Evolutionary conservation across 2,113 vertebrate genomes (phyloP), one percentile per base, ranked within the genome.

Genomic region (Catharus fuscescens): DNA sequence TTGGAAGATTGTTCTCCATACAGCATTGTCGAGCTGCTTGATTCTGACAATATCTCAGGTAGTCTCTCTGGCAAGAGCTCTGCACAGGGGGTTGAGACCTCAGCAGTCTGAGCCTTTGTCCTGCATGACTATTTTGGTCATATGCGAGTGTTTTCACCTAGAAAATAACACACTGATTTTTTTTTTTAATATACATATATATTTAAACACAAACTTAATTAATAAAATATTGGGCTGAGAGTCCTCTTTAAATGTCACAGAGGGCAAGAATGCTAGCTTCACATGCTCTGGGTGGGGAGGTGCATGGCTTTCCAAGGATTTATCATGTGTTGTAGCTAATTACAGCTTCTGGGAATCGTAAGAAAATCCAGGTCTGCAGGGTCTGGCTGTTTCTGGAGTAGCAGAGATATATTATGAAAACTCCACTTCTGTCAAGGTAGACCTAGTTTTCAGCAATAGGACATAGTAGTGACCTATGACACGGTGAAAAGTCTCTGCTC

Each of bases 1-100:
- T 98, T 99, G 81, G 99, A 99, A 96, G 99, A 99, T 95, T 99
- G 99, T 80, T 99, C 99, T 16, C 99, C 99, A 0, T 99, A 99
- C 64, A 99, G 99, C 94, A 98, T 99, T 31, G 99, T 99, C 1
- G 99, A 99, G 97, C 97, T 99, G 64, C 98, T 99, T 32, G 99
- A 99, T 95, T 99, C 99, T 9, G 99, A 99, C 93, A 99, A 98
- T 12, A 95, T 99, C 85, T 99, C 98, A 52, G 98, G 98, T 83
- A 99, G 98, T 89, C 98, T 99, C 62, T 99, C 99, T 89, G 98
- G 98, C 90, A 98, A 97, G 73, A 98, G 97, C 14, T 98, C 98
- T 31, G 97, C 96, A 0, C 99, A 99, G 93, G 97, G 97, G 6
- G 98, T 99, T 70, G 99, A 99, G 97, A 99, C 99, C 6, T 99